Conservation (phyloP, 2,888 invertebrate genomes). For the Lissonota sp. region DNA sequence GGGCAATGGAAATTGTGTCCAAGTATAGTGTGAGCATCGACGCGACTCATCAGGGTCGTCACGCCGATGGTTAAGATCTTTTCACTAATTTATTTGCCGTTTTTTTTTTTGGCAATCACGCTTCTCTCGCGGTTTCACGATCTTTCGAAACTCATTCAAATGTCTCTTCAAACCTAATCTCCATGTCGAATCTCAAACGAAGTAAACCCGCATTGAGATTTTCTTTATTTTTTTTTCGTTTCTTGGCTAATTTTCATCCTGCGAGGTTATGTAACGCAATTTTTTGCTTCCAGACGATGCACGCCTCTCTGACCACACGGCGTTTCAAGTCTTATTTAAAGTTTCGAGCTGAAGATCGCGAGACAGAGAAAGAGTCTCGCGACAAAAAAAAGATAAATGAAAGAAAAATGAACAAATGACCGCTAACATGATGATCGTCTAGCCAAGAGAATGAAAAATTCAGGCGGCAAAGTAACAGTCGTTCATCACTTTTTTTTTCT, state of each 20-base stretch:
- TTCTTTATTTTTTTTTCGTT: background rate
- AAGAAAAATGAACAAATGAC: conserved; percentile 35
- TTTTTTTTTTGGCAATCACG: conserved; percentile 48
- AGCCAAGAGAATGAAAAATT: conserved; percentile 36
- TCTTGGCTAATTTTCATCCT: conserved; percentile 17
- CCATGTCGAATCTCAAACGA: conserved; percentile 24
- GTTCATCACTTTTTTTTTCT: conserved; percentile 21
- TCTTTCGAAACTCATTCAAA: conserved; percentile 60
- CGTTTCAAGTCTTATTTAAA: conserved; percentile 12
- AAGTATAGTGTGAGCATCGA: conserved; percentile 54
- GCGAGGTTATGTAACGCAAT: conserved; percentile 27
- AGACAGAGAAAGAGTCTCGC: background rate
- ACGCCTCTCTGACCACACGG: conserved; percentile 5
- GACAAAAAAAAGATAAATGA: conserved; percentile 16
- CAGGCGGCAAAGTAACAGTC: conserved; percentile 29
- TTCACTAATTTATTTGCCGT: conserved; percentile 6
- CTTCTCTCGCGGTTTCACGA: background rate
- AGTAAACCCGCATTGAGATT: background rate
- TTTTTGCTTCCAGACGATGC: background rate
- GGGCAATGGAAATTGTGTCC: conserved; percentile 12
- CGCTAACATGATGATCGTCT: conserved; percentile 43
- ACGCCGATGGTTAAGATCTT: conserved; percentile 37
- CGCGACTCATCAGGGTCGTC: conserved; percentile 61
- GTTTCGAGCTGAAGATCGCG: conserved; percentile 1
- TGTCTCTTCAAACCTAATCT: conserved; percentile 32